Evolutionary conservation across 2,797 vertebrate species (phyloP), one percentile per base, ranked within the genome.

Genomic region (Jordanella pulchra): DNA sequence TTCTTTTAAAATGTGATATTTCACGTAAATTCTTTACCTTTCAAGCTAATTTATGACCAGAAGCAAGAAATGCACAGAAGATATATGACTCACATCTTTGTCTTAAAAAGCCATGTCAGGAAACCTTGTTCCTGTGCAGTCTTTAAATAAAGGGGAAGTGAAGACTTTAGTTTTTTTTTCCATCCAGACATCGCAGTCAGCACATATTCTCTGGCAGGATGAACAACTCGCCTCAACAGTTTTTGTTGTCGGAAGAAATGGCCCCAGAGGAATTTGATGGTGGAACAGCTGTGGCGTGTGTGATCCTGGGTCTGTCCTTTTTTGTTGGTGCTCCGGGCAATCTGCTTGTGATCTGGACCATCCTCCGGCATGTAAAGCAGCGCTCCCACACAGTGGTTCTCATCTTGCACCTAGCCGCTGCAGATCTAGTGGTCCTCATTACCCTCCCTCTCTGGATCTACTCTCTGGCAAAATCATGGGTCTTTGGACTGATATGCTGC

Each of bases 371-470:
- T 28, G 87, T 97, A 56, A 93, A 96, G 87, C 71, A 94, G 78
- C 79, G 94, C 4, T 95, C 96, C 32, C 94, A 95, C 84, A 96
- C 95, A 0, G 94, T 96, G 30, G 71, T 95, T 75, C 91, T 97
- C 72, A 96, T 97, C 84, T 88, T 96, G 35, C 95, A 97, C 71
- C 84, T 97, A 79, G 95, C 96, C 39, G 76, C 79, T 6, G 95
- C 96, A 1, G 96, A 97, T 83, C 88, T 96, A 76, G 89, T 96
- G 71, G 94, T 96, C 4, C 94, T 97, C 76, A 82, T 96, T 84
- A 96, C 96, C 6, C 86, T 97, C 81, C 96, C 96, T 3, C 3
- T 97, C 11, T 97, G 96, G 96, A 96, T 97, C 86, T 96, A 96
- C 80, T 95, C 95, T 1, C 78, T 97, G 60, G 94, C 86, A 0